Percentiles rank a stretch among this genome's conserved stretches.
phyloP scores from a whole-genome alignment of 2,797 vertebrate genomes.

The Dallia pectoralis region DNA sequence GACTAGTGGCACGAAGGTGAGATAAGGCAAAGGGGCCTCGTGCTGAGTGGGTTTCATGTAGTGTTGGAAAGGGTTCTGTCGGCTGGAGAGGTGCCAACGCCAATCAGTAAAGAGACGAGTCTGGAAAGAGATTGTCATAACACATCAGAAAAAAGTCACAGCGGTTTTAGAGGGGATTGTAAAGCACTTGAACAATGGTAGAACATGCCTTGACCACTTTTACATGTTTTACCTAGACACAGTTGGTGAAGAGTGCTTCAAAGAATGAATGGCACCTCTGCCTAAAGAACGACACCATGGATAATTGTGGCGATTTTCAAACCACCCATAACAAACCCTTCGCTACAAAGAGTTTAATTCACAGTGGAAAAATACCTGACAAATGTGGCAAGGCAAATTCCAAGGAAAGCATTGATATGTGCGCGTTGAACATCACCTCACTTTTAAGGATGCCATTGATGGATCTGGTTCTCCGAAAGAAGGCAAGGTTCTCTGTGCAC shows the following conservation, averaged over 20 bases:
- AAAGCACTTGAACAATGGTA: no score
- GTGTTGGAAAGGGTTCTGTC: not conserved
- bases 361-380: not conserved
- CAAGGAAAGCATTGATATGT: not conserved
- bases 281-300: no score
- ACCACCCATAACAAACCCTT: no score
- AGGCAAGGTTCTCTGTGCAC: not conserved
- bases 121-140: no score
- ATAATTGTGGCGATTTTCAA: no score
- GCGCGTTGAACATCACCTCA: not conserved
- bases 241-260: no score
- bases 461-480: not conserved
- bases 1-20: constrained; percentile 9
- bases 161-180: no score
- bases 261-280: no score
- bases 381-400: not conserved
- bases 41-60: not conserved
- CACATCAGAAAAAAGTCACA: no score
- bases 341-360: not conserved
- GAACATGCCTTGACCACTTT: no score
- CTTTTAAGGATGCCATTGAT: not conserved
- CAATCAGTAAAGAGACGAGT: not conserved
- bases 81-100: not conserved
- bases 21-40: constrained; percentile 4
- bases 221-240: no score